phyloP scores from a whole-genome alignment of 2,888 invertebrate genomes.

The Tachina lurida region DNA sequence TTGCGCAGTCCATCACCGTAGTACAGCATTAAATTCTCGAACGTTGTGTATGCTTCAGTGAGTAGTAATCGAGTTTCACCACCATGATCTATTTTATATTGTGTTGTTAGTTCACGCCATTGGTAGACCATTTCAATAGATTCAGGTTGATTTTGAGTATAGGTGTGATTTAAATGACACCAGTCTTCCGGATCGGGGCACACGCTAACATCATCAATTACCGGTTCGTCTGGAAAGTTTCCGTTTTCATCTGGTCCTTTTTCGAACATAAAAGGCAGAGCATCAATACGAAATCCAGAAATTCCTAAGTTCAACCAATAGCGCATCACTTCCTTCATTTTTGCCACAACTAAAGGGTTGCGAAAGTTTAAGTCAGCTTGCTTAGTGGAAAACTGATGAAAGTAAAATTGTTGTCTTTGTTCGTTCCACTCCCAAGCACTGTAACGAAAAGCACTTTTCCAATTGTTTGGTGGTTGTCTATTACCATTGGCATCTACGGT shows the following conservation, averaged over 20 bases:
- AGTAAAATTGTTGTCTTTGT: conserved; percentile 87
- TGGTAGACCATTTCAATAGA: conserved; percentile 86
- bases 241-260: conserved; percentile 85
- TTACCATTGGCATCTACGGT: conserved; percentile 77
- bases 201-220: conserved; percentile 63
- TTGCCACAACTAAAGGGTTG: conserved; percentile 86
- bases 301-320: conserved; percentile 92
- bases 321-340: conserved; percentile 86
- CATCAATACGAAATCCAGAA: conserved; percentile 92
- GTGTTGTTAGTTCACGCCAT: conserved; percentile 86
- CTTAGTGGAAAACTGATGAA: conserved; percentile 88
- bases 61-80: conserved; percentile 86
- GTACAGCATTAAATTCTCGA: conserved; percentile 85
- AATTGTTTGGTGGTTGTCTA: conserved; percentile 86
- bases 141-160: conserved; percentile 81
- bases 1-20: conserved; percentile 84
- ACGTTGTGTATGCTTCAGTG: conserved; percentile 88
- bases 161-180: conserved; percentile 70
- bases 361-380: conserved; percentile 92
- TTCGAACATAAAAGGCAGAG: conserved; percentile 82
- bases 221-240: conserved; percentile 84
- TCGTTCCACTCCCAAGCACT: conserved; percentile 89
- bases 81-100: conserved; percentile 81
- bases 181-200: conserved; percentile 70
- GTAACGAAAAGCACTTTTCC: conserved; percentile 87